Evolutionary conservation across 1,140 invertebrate genomes (phyloP).

Genomic region (Zeugodacus cucurbitae): DNA sequence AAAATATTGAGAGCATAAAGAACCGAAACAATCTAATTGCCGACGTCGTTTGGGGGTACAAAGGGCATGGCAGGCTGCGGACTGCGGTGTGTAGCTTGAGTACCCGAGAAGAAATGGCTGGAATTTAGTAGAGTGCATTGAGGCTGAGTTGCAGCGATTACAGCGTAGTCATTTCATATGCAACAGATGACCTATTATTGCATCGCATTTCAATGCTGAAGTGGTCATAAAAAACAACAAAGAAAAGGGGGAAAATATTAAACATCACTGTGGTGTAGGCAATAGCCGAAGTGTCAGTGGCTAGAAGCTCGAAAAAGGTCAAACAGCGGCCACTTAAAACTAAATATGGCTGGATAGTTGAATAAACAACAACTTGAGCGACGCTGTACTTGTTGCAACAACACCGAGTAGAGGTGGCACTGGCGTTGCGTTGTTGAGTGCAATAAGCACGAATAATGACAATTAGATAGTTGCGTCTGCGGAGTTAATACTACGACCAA

Average conservation of each 20-base stretch:
- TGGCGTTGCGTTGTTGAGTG: background rate
- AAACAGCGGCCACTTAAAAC: background rate
- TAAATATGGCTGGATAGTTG: background rate
- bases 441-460: slow-evolving; percentile 4
- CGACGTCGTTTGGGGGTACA: background rate
- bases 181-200: background rate
- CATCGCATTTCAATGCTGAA: background rate
- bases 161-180: background rate
- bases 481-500: background rate
- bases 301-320: slow-evolving; percentile 17
- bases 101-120: background rate
- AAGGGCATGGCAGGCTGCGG: background rate
- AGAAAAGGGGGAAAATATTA: background rate
- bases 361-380: background rate
- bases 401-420: background rate
- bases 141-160: background rate
- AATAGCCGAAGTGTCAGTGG: background rate
- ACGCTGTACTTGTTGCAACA: background rate
- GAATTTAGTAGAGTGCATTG: background rate
- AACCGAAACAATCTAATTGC: background rate
- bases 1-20: background rate
- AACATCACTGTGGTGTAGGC: background rate
- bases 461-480: background rate
- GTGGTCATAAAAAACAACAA: background rate
- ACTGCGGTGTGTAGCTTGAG: background rate